These are phyloP conservation scores for Villa cingulata DNA, from an alignment of 2,888 invertebrate genomes.

Conservation along the genomic window DNA sequence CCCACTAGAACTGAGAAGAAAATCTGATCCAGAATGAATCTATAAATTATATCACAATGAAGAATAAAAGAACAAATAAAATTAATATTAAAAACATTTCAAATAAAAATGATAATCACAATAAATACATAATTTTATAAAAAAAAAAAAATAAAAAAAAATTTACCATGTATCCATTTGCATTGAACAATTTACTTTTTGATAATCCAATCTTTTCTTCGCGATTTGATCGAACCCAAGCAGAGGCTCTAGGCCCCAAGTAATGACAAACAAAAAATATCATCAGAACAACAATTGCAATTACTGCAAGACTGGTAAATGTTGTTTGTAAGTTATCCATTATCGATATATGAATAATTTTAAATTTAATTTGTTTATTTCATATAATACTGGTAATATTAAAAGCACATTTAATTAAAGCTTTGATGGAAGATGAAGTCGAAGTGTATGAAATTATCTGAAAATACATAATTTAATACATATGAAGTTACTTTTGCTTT, in stretches of 20 bases:
- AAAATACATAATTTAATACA: too few species aligned
- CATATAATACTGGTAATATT: not conserved
- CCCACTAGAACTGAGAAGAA: conserved; percentile 45
- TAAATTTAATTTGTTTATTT: not conserved
- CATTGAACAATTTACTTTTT: conserved; percentile 42
- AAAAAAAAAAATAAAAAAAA: too few species aligned
- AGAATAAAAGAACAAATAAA: too few species aligned
- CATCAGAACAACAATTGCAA: conserved; percentile 28
- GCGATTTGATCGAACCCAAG: conserved; percentile 34
- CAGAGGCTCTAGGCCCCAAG: conserved; percentile 29
- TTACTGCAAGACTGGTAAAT: conserved; percentile 27
- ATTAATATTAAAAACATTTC: not conserved
- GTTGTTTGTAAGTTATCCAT: conserved; percentile 27
- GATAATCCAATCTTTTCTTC: conserved; percentile 36
- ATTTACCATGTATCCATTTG: conserved; percentile 53
- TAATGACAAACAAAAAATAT: conserved; percentile 30
- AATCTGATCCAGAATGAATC: conserved; percentile 52
- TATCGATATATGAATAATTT: too few species aligned
- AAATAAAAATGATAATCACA: not conserved
- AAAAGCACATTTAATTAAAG: not conserved
- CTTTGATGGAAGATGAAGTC: not conserved
- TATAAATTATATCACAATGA: too few species aligned
- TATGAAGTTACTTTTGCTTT: too few species aligned
- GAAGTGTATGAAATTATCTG: too few species aligned
- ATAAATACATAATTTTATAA: too few species aligned